A percentile compares a stretch with the other conserved stretches of the same genome.
Evolutionary conservation across 2,797 vertebrate species (phyloP).

Genomic region (Malacoraja senta): DNA sequence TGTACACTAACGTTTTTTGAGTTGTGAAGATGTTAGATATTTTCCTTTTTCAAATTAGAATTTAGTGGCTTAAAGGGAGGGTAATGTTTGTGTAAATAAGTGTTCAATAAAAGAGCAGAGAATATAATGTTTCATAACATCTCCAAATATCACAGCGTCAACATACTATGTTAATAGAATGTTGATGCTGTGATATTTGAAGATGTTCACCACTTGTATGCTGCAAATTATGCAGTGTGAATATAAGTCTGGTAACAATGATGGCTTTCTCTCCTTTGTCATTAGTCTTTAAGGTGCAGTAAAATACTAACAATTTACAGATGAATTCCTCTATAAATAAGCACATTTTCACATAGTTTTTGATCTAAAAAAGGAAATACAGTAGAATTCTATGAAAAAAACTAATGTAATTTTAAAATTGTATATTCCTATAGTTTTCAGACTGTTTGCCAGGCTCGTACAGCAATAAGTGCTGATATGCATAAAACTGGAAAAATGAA

Average conservation of each 20-base stretch:
- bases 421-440: slow-evolving; percentile 32
- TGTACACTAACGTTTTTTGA: background rate
- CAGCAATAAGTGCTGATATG: slow-evolving; percentile 17
- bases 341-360: background rate
- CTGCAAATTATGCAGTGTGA: background rate
- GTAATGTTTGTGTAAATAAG: background rate
- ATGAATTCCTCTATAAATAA: background rate
- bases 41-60: background rate
- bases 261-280: background rate
- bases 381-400: background rate
- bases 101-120: background rate
- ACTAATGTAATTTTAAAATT: background rate
- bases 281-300: background rate
- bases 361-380: background rate
- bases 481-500: slow-evolving; percentile 31
- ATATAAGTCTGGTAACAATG: background rate
- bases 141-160: too few relatives aligned
- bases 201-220: background rate
- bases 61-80: background rate
- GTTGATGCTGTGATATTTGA: background rate
- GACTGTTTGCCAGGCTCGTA: slow-evolving; percentile 9
- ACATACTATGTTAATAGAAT: too few relatives aligned
- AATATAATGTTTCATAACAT: background rate
- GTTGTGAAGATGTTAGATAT: background rate
- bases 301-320: background rate